A percentile compares a stretch with the other conserved stretches of the same genome.
phyloP scores from a whole-genome alignment of 2,797 vertebrate species.

The Oreortyx pictus region DNA sequence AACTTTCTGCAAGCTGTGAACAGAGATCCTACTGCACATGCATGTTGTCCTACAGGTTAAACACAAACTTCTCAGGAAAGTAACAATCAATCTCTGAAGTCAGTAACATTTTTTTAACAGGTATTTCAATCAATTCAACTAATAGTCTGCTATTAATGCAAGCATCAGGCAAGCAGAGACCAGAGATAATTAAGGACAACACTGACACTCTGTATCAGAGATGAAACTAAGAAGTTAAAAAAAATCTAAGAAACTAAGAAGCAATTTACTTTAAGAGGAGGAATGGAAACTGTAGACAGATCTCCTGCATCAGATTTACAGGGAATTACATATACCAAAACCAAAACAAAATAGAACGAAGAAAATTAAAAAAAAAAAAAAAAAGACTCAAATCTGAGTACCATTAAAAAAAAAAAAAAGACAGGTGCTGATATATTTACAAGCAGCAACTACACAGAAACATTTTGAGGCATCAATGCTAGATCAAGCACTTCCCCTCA shows the following conservation, averaged over 20 bases:
- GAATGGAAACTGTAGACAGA: background rate
- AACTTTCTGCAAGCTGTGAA: background rate
- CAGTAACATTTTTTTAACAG: background rate
- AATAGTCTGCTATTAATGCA: background rate
- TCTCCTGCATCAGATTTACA: background rate
- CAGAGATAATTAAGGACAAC: background rate
- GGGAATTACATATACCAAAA: background rate
- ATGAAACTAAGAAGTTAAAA: background rate
- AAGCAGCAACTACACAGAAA: background rate
- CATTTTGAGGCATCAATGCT: background rate
- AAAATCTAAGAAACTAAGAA: background rate
- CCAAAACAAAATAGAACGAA: background rate
- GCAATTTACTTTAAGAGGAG: background rate
- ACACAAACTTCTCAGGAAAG: background rate
- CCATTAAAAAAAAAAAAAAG: background rate
- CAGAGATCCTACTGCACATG: background rate
- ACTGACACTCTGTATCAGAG: no score
- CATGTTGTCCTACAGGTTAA: background rate
- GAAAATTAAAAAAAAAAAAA: background rate
- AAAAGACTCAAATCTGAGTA: background rate
- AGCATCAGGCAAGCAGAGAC: background rate
- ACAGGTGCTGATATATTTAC: constrained; percentile 32
- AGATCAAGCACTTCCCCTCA: background rate
- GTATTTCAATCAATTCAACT: background rate
- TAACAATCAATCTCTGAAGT: background rate